Conservation (phyloP, 2,113 vertebrate species). For the Hucho hucho region DNA sequence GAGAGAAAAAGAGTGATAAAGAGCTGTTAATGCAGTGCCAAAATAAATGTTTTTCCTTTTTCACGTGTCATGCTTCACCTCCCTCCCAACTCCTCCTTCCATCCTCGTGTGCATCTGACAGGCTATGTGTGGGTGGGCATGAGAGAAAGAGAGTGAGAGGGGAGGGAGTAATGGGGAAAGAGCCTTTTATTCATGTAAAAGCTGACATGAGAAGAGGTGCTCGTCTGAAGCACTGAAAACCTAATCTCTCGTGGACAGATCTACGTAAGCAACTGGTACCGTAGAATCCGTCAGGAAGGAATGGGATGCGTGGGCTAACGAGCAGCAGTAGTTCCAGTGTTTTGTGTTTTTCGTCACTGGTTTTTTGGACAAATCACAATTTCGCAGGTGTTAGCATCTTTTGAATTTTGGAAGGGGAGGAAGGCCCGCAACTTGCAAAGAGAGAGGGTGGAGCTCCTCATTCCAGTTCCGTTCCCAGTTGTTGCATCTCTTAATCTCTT, state of each 20-base stretch:
- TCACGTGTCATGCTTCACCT: conserved; percentile 77
- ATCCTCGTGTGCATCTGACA: conserved; percentile 76
- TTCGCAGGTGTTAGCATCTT: too few species aligned
- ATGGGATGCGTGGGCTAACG: too few species aligned
- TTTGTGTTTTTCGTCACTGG: too few species aligned
- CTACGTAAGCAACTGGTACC: not conserved
- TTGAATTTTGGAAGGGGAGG: too few species aligned
- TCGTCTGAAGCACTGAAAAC: conserved; percentile 59
- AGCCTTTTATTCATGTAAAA: conserved; percentile 78
- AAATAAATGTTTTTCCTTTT: conserved; percentile 67
- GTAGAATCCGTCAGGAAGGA: too few species aligned
- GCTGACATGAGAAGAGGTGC: conserved; percentile 72
- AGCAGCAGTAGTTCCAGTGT: too few species aligned
- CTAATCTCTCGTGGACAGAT: conserved; percentile 53
- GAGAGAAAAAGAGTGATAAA: conserved; percentile 50
- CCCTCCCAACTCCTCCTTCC: conserved; percentile 69
- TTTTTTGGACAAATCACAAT: not conserved
- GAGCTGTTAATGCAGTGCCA: conserved; percentile 55
- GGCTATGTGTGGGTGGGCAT: conserved; percentile 79
- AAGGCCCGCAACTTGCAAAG: too few species aligned
- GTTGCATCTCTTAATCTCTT: too few species aligned
- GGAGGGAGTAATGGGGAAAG: conserved; percentile 44
- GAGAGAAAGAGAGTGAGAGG: conserved; percentile 67
- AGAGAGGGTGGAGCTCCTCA: too few species aligned
- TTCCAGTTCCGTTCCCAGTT: too few species aligned